Evolutionary conservation across 2,113 vertebrate species (phyloP).

Genomic region (Nesospiza acunhae): DNA sequence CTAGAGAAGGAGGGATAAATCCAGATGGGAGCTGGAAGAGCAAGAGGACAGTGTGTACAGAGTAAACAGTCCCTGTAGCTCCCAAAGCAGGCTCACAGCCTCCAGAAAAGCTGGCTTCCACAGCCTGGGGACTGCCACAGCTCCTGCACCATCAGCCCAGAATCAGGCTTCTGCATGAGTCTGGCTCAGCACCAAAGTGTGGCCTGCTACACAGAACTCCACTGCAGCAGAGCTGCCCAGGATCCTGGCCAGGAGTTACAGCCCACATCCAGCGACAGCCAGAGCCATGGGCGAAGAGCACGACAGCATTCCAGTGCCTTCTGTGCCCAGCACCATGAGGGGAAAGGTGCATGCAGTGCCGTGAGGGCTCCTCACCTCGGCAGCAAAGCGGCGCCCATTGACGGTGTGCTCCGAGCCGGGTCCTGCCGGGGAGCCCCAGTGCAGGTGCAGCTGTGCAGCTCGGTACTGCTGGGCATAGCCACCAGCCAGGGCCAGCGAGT

Average conservation of each 20-base stretch:
- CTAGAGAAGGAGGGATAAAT: background rate
- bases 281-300: fast-evolving
- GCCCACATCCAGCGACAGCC: background rate
- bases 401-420: constrained; percentile 76
- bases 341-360: background rate
- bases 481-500: constrained; percentile 57
- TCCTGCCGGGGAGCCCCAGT: constrained; percentile 60
- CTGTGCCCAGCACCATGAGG: background rate
- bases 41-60: constrained; percentile 14
- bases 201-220: background rate
- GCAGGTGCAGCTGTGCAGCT: constrained; percentile 76
- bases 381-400: constrained; percentile 59
- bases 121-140: fast-evolving
- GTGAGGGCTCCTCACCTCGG: constrained; percentile 60
- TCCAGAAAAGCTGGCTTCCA: background rate
- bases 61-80: constrained; percentile 25
- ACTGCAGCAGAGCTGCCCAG: background rate
- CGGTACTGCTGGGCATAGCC: constrained; percentile 72
- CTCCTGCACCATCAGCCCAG: background rate
- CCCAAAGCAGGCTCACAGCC: background rate
- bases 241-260: background rate
- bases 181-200: background rate
- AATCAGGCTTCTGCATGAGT: background rate
- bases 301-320: background rate
- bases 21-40: background rate